Percentiles rank a stretch among this genome's conserved stretches.
These are phyloP conservation scores for Phocoena phocoena DNA, from an alignment of 2,113 vertebrate genomes.

Conservation along the genomic window DNA sequence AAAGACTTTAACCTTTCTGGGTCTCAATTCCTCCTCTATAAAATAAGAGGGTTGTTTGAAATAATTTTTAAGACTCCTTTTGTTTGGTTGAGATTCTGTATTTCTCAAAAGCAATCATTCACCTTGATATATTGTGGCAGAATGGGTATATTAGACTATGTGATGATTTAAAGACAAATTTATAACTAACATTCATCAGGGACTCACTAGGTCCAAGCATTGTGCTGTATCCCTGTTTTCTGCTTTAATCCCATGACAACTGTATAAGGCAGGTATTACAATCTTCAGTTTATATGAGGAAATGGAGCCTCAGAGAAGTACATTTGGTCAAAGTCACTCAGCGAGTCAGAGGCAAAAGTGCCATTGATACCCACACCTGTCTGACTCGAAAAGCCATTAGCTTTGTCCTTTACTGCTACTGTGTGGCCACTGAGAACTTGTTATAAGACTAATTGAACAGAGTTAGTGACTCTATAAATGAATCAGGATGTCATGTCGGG, in stretches of 20 bases:
- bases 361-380: not conserved
- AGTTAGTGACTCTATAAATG: not conserved
- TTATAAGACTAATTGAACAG: not conserved
- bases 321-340: not conserved
- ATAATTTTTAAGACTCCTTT: not conserved
- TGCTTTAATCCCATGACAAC: not conserved
- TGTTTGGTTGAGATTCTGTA: not conserved
- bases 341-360: not conserved
- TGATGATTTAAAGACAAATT: slow-evolving; percentile 29
- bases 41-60: not conserved
- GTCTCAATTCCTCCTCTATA: not conserved
- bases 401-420: not conserved
- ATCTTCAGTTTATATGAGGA: not conserved
- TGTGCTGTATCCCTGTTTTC: not conserved
- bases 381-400: not conserved
- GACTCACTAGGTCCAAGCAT: not conserved
- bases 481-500: not conserved
- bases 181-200: not conserved
- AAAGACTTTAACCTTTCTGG: not conserved
- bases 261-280: not conserved
- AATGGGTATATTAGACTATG: not conserved
- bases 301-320: not conserved
- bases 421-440: not conserved
- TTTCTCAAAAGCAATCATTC: not conserved
- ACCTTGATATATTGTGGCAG: not conserved